Evolutionary conservation across 2,888 invertebrate species (phyloP).

Genomic region (Epirrita christyi): DNA sequence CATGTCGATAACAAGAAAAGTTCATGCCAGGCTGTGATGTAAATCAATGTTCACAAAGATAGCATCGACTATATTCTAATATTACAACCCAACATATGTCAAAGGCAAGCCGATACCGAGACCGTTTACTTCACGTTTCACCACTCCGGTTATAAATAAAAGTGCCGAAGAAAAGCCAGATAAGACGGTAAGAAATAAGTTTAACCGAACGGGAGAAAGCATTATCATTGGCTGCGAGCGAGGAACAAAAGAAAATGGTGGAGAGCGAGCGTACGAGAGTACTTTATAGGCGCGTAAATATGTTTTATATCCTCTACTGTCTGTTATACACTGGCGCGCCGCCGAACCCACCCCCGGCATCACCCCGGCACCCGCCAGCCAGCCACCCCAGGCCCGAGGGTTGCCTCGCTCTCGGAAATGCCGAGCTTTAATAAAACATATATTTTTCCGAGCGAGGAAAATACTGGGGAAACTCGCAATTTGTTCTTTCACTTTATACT

Average conservation of each 20-base stretch:
- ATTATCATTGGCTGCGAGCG: slow-evolving; percentile 83
- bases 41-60: slow-evolving; percentile 16
- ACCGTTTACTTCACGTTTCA: slow-evolving; percentile 75
- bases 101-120: slow-evolving; percentile 64
- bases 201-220: slow-evolving; percentile 82
- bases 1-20: background rate
- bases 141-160: slow-evolving; percentile 80
- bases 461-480: slow-evolving; percentile 85
- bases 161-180: slow-evolving; percentile 79
- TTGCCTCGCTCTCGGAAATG: slow-evolving; percentile 83
- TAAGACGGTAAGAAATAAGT: slow-evolving; percentile 83
- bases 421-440: slow-evolving; percentile 86
- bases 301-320: slow-evolving; percentile 85
- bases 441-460: slow-evolving; percentile 85
- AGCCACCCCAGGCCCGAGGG: slow-evolving; percentile 70
- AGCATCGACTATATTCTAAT: slow-evolving; percentile 41
- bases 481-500: slow-evolving; percentile 85
- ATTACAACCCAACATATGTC: slow-evolving; percentile 59
- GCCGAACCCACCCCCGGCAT: slow-evolving; percentile 61
- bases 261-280: slow-evolving; percentile 84
- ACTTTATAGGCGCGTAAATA: slow-evolving; percentile 86
- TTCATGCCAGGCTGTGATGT: slow-evolving; percentile 12
- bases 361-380: slow-evolving; percentile 54
- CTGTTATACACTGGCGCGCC: slow-evolving; percentile 84
- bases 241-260: slow-evolving; percentile 84